Evolutionary conservation across 2,797 vertebrate genomes (phyloP).

Genomic region (Allobates femoralis): DNA sequence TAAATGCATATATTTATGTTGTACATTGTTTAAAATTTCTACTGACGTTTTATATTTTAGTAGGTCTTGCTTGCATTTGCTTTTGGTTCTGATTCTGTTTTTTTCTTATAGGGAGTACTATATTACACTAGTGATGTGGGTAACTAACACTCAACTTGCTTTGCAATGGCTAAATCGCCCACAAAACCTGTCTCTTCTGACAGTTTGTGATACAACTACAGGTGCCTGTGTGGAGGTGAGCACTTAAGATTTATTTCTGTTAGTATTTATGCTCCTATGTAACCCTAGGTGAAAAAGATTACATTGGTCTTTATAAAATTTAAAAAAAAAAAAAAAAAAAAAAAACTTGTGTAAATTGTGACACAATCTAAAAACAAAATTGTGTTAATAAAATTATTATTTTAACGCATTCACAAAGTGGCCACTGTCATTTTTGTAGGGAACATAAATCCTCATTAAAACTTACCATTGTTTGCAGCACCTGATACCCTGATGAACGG

Average conservation of each 20-base stretch:
- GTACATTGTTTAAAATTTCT: too few species aligned
- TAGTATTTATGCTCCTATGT: background rate
- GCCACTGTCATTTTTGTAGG: too few species aligned
- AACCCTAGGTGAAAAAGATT: background rate
- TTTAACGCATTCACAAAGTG: too few species aligned
- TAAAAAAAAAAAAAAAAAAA: background rate
- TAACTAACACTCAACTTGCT: slow-evolving; percentile 79
- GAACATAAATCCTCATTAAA: too few species aligned
- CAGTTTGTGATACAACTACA: slow-evolving; percentile 83
- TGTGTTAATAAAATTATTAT: too few species aligned
- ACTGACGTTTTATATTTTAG: too few species aligned
- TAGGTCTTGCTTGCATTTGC: background rate
- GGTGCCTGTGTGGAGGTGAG: slow-evolving; percentile 84
- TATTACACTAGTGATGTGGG: slow-evolving; percentile 85
- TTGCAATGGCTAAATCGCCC: slow-evolving; percentile 84
- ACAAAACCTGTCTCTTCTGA: slow-evolving; percentile 83
- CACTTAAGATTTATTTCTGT: background rate
- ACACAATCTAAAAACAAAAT: too few species aligned
- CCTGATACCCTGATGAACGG: too few species aligned
- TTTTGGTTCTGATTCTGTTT: background rate
- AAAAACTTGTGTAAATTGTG: too few species aligned
- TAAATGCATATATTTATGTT: too few species aligned
- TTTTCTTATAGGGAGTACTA: slow-evolving; percentile 78
- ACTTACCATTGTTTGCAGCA: too few species aligned
- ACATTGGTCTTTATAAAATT: too few species aligned